Base-by-base conservation (phyloP, 2,797 vertebrate species). In the Gymnothorax javanicus region DNA sequence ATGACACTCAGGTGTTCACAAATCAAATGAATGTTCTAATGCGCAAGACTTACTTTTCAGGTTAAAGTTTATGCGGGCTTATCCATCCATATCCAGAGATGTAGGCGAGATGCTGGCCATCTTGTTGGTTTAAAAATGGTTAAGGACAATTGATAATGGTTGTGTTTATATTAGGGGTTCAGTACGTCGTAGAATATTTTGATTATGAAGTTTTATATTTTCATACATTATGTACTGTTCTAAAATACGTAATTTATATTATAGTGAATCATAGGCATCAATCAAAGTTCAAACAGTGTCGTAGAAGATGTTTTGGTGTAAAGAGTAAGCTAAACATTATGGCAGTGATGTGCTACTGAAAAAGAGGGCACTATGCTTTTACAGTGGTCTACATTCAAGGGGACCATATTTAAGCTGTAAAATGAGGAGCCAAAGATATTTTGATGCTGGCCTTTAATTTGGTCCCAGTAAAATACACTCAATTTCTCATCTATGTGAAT, bases 91-190 rank as follows among this genome's bases (percentile, higher is more conserved):
- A 56, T n/a, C 20, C 77, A 56, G 52, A 43, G 33, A 43, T 43
- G 33, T 81, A 54, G 23, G 77, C 50, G 75, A 81, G 77, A 81
- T 81, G 77, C 77, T 81, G 77, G 77, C 77, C 77, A 81, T 81
- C 77, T 54, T 54, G 77, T 54, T 50, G 50, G 52, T 54, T 56
- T 20, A 54, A 56, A 81, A 23, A 56, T 52, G 56, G 77, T 54
- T 8, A 7, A 79, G 23, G 9, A 56, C 50, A 23, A 56, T 20
- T 81, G 52, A 56, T 56, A 81, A n/a, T 81, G 15, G 52, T 50
- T 56, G 73, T 77, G 73, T 54, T 52, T 8, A 56, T 81, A 2
- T 81, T 81, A 79, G 75, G 77, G 56, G 77, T 77, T 50, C 73
- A 50, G 73, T 81, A 2, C 56, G 50, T 81, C n/a, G 8, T 56